Evolutionary conservation across 2,113 vertebrate species (phyloP), one percentile per base, ranked within the genome.

Genomic region (Cyanocitta stelleri): DNA sequence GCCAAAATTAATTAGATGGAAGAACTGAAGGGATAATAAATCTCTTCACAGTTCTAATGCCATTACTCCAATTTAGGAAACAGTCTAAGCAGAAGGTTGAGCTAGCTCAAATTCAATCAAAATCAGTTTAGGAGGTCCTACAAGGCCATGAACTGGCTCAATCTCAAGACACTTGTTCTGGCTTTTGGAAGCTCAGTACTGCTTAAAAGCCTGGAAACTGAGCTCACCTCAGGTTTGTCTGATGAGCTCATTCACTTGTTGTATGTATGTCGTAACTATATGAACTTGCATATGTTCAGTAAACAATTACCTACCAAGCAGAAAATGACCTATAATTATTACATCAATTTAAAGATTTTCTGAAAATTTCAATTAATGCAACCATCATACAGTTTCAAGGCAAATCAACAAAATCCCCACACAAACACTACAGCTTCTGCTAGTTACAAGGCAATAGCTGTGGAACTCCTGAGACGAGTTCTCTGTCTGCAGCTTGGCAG

Each of bases 401-500:
- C 33, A 85, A 64, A 39, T 56, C 29, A 76, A 37, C 29, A 51
- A 63, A 55, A 64, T 26, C n/a, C n/a, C 32, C 58, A 56, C 7
- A 35, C 16, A 41, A 61, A 11, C n/a, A 16, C 11, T 24, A 16
- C 11, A 56, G 21, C 44, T 56, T 68, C 54, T 39, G 39, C 64
- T 46, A 29, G 52, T 24, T 33, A 16, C 30, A 73, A 68, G 41
- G 62, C 44, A 85, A 37, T 12, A 76, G 78, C n/a, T 58, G 58
- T 2, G 6, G 8, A 79, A 48, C 9, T 32, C 48, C 21, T 0
- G 0, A 63, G 56, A 11, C 0, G 0, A 79, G 15, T 9, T 82
- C 71, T 44, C 30, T 0, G 0, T 10, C 44, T 13, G 2, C 24
- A 72, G 63, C 54, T 63, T 6, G 2, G 23, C 21, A 77, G 41